phyloP scores from a whole-genome alignment of 2,113 vertebrate species.

The Copsychus sechellarum region DNA sequence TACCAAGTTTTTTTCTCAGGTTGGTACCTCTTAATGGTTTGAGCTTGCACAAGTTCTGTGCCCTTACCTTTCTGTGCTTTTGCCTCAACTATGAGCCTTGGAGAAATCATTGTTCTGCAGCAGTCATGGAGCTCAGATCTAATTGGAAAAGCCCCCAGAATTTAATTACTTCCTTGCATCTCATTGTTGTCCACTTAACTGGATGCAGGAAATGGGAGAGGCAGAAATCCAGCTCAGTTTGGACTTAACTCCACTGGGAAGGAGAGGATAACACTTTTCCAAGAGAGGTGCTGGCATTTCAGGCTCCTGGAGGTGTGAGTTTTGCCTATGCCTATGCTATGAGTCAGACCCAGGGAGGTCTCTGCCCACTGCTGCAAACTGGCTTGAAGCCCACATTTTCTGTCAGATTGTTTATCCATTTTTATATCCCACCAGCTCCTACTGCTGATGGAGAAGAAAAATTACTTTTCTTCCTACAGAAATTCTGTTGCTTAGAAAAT shows the following conservation, averaged over 20 bases:
- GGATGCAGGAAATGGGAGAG: not conserved
- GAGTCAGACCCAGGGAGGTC: slow-evolving; percentile 21
- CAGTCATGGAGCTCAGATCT: not conserved
- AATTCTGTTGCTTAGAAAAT: slow-evolving; percentile 32
- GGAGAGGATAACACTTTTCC: not conserved
- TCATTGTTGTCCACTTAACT: not conserved
- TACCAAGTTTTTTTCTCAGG: not conserved
- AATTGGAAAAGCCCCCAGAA: not conserved
- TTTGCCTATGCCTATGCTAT: slow-evolving; percentile 16
- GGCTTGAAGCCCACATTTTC: slow-evolving; percentile 25
- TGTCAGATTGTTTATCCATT: slow-evolving; percentile 32
- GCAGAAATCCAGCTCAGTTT: not conserved
- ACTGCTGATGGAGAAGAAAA: slow-evolving; percentile 7
- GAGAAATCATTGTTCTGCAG: not conserved
- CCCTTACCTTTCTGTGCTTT: not conserved
- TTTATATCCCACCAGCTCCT: slow-evolving; percentile 32
- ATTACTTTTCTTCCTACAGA: slow-evolving; percentile 16
- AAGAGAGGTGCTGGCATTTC: slow-evolving; percentile 13
- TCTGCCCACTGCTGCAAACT: slow-evolving; percentile 44
- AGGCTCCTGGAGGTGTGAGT: not conserved
- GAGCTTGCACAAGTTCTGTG: not conserved
- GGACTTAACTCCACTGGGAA: not conserved
- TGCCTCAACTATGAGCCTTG: not conserved
- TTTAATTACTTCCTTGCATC: not conserved
- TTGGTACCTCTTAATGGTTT: not conserved